phyloP scores from a whole-genome alignment of 2,113 vertebrate species.

The Mus pahari region DNA sequence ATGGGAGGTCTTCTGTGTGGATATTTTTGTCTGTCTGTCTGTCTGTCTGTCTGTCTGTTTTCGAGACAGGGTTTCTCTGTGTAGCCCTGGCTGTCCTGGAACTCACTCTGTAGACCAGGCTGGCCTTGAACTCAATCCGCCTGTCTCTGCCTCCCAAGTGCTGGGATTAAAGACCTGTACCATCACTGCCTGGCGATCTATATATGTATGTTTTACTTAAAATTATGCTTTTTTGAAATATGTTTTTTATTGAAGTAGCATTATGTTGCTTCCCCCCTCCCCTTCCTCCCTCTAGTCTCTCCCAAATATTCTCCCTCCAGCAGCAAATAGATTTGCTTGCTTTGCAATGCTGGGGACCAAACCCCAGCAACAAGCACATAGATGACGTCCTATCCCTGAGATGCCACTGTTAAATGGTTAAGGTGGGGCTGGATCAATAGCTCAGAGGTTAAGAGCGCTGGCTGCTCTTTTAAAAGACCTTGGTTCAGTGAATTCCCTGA shows the following conservation, averaged over 20 bases:
- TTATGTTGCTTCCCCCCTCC: background rate
- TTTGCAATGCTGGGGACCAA: background rate
- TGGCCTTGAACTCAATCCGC: too few species aligned
- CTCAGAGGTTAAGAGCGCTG: background rate
- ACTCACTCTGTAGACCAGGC: too few species aligned
- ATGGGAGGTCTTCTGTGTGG: background rate
- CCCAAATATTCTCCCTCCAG: background rate
- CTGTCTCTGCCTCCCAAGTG: too few species aligned
- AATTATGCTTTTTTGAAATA: background rate
- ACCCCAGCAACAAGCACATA: background rate
- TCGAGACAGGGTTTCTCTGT: too few species aligned
- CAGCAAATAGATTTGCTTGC: background rate
- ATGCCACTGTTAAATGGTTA: background rate
- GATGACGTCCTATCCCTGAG: background rate
- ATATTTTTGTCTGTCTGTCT: background rate
- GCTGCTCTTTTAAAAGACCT: background rate
- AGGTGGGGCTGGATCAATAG: background rate
- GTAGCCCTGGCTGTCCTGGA: too few species aligned
- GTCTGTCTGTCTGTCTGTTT: too few species aligned
- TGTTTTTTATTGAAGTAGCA: background rate
- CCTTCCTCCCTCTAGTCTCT: too few species aligned
- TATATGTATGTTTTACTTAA: background rate
- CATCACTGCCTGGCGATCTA: too few species aligned
- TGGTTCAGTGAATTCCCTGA: background rate
- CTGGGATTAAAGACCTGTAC: too few species aligned